Evolutionary conservation across 2,113 vertebrate species (phyloP).

Genomic region (Pseudorectes ferrugineus): DNA sequence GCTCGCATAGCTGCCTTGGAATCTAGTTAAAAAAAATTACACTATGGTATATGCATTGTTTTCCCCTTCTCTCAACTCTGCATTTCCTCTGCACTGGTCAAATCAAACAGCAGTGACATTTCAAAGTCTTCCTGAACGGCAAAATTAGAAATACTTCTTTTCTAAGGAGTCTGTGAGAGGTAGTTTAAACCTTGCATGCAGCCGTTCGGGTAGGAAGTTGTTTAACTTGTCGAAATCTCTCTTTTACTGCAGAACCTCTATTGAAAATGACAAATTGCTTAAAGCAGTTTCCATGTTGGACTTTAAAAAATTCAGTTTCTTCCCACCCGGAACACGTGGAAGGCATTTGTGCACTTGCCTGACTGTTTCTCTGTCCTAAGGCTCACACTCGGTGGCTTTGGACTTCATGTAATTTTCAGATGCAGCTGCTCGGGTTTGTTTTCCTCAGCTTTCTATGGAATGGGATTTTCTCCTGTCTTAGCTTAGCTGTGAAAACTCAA

Average conservation of each 20-base stretch:
- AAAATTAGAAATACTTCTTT: neutral
- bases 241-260: slow-evolving; percentile 13
- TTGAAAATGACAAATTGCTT: slow-evolving; percentile 69
- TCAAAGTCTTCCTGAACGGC: slow-evolving; percentile 30
- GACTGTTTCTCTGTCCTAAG: slow-evolving; percentile 45
- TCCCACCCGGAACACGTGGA: slow-evolving; percentile 51
- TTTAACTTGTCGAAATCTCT: slow-evolving; percentile 38
- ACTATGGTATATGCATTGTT: neutral
- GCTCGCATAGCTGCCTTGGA: neutral
- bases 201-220: neutral
- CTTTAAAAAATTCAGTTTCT: slow-evolving; percentile 52
- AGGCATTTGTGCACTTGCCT: slow-evolving; percentile 59
- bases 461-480: neutral
- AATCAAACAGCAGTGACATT: slow-evolving; percentile 25
- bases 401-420: neutral
- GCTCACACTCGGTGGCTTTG: neutral
- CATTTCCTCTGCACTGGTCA: neutral
- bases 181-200: neutral
- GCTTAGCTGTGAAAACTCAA: neutral
- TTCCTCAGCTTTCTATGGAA: neutral
- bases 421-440: neutral
- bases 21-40: neutral
- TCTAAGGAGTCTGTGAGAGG: neutral
- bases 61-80: neutral
- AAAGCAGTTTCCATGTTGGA: slow-evolving; percentile 57